phyloP scores from a whole-genome alignment of 2,113 vertebrate genomes.

The Carettochelys insculpta region DNA sequence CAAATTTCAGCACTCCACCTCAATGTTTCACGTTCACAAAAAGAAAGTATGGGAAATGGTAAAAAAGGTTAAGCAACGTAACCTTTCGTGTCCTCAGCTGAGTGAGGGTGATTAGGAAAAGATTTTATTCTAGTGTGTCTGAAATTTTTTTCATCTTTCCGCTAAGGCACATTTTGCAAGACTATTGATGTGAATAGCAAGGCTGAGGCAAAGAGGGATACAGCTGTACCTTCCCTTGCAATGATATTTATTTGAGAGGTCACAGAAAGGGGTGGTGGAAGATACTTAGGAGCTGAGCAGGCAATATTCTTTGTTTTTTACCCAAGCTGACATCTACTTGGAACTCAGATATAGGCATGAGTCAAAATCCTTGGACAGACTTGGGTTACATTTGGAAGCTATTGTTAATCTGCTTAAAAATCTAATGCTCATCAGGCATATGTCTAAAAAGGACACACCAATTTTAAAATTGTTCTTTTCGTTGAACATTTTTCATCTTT shows the following conservation, averaged over 20 bases:
- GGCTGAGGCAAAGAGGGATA: neutral
- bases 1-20: too few species aligned
- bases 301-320: neutral
- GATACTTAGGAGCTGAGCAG: neutral
- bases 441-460: neutral
- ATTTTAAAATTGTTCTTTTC: neutral
- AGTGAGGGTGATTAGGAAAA: neutral
- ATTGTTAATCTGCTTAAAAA: neutral
- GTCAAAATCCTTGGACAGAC: neutral
- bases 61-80: neutral
- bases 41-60: neutral
- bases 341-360: neutral
- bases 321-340: neutral
- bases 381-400: neutral
- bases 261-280: rapidly evolving
- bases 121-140: neutral
- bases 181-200: neutral
- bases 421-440: neutral
- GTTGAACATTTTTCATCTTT: neutral
- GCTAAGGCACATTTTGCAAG: neutral
- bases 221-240: neutral
- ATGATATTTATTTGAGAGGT: neutral
- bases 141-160: neutral
- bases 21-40: neutral
- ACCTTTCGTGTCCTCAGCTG: neutral